These are phyloP conservation scores for Epinotia bilunana DNA, from an alignment of 2,888 invertebrate genomes.

Conservation along the genomic window DNA sequence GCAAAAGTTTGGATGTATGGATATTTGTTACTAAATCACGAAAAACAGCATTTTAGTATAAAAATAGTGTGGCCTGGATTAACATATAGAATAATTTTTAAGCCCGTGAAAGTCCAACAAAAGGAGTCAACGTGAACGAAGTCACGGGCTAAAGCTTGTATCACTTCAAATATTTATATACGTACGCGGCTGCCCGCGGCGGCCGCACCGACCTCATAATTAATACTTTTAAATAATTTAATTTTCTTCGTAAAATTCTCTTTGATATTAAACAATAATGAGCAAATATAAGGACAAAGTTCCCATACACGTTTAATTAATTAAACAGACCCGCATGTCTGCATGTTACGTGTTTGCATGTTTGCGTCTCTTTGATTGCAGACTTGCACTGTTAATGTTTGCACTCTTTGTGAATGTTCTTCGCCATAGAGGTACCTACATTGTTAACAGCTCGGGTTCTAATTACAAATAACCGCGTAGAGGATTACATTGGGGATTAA, in stretches of 20 bases:
- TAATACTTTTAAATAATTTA: background rate
- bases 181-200: too few species aligned
- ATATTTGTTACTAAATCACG: too few species aligned
- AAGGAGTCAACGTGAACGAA: too few species aligned
- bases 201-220: too few species aligned
- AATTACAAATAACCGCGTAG: conserved; percentile 36
- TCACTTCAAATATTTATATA: too few species aligned
- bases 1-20: too few species aligned
- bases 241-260: background rate
- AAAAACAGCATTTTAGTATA: too few species aligned
- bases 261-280: conserved; percentile 50
- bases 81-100: too few species aligned
- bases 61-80: too few species aligned
- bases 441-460: conserved; percentile 36
- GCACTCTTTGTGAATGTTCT: conserved; percentile 40
- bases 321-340: conserved; percentile 71
- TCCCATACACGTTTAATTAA: conserved; percentile 52
- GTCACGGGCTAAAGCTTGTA: too few species aligned
- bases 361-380: conserved; percentile 71
- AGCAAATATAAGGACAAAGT: conserved; percentile 49
- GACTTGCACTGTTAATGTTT: conserved; percentile 46
- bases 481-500: conserved; percentile 29
- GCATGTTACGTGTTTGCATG: conserved; percentile 58
- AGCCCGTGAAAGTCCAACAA: too few species aligned
- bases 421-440: conserved; percentile 25